These are phyloP conservation scores for Exephanes ischioxanthus DNA, from an alignment of 2,888 invertebrate genomes.

Conservation along the genomic window DNA sequence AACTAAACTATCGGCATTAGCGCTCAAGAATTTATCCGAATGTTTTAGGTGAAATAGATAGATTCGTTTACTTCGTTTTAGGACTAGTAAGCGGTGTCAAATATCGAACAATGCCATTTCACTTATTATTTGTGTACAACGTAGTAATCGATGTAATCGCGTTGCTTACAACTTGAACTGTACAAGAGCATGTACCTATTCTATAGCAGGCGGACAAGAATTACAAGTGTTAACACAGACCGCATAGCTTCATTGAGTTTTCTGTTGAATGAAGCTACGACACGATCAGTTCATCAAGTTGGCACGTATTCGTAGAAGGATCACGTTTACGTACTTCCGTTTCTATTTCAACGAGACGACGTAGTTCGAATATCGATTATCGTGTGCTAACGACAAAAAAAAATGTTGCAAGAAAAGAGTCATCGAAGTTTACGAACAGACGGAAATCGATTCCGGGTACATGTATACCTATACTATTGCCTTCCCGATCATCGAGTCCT, in stretches of 20 bases:
- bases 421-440: background rate
- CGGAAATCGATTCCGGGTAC: constrained; percentile 3
- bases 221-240: constrained; percentile 26
- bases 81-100: background rate
- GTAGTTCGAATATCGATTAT: constrained; percentile 61
- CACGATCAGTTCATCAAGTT: constrained; percentile 1
- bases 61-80: no score
- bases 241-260: constrained; percentile 12
- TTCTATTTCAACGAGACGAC: constrained; percentile 44
- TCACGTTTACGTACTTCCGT: constrained; percentile 62
- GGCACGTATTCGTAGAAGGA: constrained; percentile 23
- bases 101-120: background rate
- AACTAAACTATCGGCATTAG: no score
- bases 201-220: background rate
- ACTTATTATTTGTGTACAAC: background rate
- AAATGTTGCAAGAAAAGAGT: background rate
- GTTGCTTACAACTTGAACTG: constrained; percentile 20
- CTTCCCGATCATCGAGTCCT: background rate
- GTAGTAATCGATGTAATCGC: constrained; percentile 3
- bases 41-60: no score
- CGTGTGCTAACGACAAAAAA: background rate
- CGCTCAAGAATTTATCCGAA: no score
- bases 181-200: constrained; percentile 8
- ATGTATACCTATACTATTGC: background rate
- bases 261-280: constrained; percentile 13